A percentile compares a stretch with the other conserved stretches of the same genome.
Evolutionary conservation across 2,113 vertebrate species (phyloP).

Genomic region (Psilopogon haemacephalus): DNA sequence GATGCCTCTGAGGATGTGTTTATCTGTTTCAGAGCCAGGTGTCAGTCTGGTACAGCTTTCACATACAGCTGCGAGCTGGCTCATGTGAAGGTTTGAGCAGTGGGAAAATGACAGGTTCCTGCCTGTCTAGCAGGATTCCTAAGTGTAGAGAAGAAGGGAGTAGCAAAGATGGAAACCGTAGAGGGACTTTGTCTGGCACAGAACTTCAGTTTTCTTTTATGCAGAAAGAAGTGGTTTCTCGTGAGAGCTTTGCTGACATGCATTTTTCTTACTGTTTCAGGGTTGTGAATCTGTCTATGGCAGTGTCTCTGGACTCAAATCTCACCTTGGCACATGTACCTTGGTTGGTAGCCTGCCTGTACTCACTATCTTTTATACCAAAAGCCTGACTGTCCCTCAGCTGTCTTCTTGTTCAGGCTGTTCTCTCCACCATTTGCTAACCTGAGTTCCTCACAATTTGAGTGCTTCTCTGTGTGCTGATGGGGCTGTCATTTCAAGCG

Average conservation of each 20-base stretch:
- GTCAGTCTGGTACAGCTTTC: not conserved
- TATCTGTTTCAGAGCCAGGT: not conserved
- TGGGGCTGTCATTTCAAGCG: not conserved
- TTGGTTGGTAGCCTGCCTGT: conserved; percentile 76
- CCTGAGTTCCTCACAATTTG: not conserved
- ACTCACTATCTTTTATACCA: not conserved
- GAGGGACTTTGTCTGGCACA: not conserved
- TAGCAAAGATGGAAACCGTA: not conserved
- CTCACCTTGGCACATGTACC: conserved; percentile 90
- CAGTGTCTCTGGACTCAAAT: conserved; percentile 92
- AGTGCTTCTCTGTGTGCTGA: not conserved
- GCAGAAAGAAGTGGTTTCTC: not conserved
- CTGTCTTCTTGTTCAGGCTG: not conserved
- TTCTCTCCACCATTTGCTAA: not conserved
- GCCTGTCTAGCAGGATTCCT: not conserved
- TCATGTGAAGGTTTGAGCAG: not conserved
- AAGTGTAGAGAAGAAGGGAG: not conserved
- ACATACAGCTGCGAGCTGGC: not conserved
- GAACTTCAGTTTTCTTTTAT: not conserved
- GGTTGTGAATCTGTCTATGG: conserved; percentile 90
- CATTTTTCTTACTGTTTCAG: conserved; percentile 63
- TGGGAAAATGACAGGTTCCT: not conserved
- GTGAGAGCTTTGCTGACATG: not conserved
- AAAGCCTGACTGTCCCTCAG: not conserved
- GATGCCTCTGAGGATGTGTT: not conserved